Evolutionary conservation across 2,797 vertebrate species (phyloP).

Genomic region (Microchirus variegatus): DNA sequence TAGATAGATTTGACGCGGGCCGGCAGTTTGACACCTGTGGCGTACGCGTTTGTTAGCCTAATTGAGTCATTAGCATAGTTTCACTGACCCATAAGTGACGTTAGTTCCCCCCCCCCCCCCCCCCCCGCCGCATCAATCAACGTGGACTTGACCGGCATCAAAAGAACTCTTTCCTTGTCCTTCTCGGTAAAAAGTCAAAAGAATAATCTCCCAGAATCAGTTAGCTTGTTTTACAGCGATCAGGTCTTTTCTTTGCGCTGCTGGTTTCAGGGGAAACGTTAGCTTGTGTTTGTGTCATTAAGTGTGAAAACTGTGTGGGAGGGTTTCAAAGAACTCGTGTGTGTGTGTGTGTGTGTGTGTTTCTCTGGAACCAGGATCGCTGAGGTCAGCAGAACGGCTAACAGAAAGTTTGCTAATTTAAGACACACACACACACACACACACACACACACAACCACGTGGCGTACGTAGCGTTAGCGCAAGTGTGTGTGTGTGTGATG

Average conservation of each 20-base stretch:
- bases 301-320: conserved; percentile 75
- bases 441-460: too few relatives aligned
- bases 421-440: conserved; percentile 37
- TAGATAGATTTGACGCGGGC: too few relatives aligned
- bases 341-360: conserved; percentile 16
- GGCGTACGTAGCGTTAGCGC: not conserved
- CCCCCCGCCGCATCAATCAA: too few relatives aligned
- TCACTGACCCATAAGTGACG: conserved; percentile 47
- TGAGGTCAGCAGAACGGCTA: conserved; percentile 57
- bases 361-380: conserved; percentile 66
- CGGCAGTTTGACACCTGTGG: too few relatives aligned
- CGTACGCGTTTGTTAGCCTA: conserved; percentile 27
- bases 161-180: too few relatives aligned
- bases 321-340: conserved; percentile 73
- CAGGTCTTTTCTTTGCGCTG: conserved; percentile 48
- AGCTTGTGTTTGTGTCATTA: conserved; percentile 67
- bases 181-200: too few relatives aligned
- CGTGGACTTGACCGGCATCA: too few relatives aligned
- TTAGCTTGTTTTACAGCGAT: conserved; percentile 36
- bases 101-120: too few relatives aligned
- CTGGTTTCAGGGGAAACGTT: conserved; percentile 61
- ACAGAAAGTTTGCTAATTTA: conserved; percentile 47
- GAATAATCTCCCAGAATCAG: conserved; percentile 35
- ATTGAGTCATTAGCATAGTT: conserved; percentile 48
- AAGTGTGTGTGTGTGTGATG: not conserved